These are phyloP conservation scores for Abrostola tripartita DNA, from an alignment of 2,888 invertebrate genomes.

Conservation along the genomic window DNA sequence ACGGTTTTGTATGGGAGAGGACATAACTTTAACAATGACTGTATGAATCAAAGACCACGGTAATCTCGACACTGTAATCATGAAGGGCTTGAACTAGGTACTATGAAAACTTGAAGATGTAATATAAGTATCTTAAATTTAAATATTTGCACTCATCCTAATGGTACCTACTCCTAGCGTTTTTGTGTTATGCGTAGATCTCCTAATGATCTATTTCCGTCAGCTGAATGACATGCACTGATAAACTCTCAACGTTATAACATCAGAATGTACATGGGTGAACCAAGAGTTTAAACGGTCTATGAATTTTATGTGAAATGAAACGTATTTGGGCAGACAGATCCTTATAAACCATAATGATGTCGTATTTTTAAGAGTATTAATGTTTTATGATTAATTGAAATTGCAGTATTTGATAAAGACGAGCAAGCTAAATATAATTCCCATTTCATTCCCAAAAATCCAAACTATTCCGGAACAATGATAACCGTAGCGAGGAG, in stretches of 20 bases:
- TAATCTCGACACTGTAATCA: conserved; percentile 6
- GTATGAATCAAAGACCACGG: conserved; percentile 28
- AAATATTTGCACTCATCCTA: neutral
- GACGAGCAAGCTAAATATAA: neutral
- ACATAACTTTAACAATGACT: conserved; percentile 34
- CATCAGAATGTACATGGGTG: conserved; percentile 30
- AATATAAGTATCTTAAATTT: neutral
- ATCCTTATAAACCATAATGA: too few species aligned
- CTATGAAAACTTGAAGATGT: neutral
- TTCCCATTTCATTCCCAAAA: conserved; percentile 30
- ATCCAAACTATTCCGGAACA: conserved; percentile 31
- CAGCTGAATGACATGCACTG: conserved; percentile 37
- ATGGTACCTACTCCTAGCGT: neutral
- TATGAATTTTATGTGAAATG: neutral
- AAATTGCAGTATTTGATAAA: too few species aligned
- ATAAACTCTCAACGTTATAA: conserved; percentile 35
- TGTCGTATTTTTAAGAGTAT: too few species aligned
- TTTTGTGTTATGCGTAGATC: conserved; percentile 31
- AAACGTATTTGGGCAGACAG: too few species aligned
- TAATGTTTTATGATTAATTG: too few species aligned
- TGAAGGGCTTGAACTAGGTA: too few species aligned
- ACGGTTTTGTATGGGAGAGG: conserved; percentile 41
- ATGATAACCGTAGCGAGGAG: conserved; percentile 40
- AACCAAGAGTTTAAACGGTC: conserved; percentile 1
- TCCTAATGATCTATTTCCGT: conserved; percentile 42